Conservation (phyloP, 1,140 invertebrate species). For the Tetragnatha versicolor region DNA sequence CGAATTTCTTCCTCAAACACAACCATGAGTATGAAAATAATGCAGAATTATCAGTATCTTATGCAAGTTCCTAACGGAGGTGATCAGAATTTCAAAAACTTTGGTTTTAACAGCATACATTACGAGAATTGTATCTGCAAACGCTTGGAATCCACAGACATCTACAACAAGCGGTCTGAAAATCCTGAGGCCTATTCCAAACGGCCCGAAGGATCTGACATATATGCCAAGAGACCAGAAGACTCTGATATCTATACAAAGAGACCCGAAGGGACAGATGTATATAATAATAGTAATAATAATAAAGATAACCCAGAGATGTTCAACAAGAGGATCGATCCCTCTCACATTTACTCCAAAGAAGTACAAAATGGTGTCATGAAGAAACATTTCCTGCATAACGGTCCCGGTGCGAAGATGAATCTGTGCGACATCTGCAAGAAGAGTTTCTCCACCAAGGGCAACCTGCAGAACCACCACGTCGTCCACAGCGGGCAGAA, state of each 20-base stretch:
- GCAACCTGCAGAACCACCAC: conserved; percentile 46
- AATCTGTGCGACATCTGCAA: conserved; percentile 50
- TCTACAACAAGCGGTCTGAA: conserved; percentile 40
- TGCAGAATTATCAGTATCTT: conserved; percentile 50
- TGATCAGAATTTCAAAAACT: conserved; percentile 51
- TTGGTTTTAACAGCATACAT: conserved; percentile 50
- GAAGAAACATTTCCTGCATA: conserved; percentile 32
- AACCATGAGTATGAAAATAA: conserved; percentile 51
- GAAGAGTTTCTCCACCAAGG: conserved; percentile 47
- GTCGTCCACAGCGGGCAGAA: conserved; percentile 45
- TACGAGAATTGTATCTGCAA: conserved; percentile 51
- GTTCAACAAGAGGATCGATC: not conserved
- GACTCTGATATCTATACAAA: conserved; percentile 22
- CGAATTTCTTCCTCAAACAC: too few relatives aligned
- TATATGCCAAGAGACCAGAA: conserved; percentile 22
- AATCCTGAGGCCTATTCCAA: conserved; percentile 21
- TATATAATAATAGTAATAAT: conserved; percentile 1
- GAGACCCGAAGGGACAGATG: conserved; percentile 6
- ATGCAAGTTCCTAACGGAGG: conserved; percentile 52
- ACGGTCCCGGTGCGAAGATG: conserved; percentile 19
- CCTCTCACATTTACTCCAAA: conserved; percentile 3
- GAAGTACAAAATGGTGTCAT: not conserved
- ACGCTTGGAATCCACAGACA: conserved; percentile 31
- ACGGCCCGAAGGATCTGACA: conserved; percentile 16
- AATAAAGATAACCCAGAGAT: not conserved